Evolutionary conservation across 2,113 vertebrate genomes (phyloP), one percentile per base, ranked within the genome.

Genomic region (Hemiprocne comata): DNA sequence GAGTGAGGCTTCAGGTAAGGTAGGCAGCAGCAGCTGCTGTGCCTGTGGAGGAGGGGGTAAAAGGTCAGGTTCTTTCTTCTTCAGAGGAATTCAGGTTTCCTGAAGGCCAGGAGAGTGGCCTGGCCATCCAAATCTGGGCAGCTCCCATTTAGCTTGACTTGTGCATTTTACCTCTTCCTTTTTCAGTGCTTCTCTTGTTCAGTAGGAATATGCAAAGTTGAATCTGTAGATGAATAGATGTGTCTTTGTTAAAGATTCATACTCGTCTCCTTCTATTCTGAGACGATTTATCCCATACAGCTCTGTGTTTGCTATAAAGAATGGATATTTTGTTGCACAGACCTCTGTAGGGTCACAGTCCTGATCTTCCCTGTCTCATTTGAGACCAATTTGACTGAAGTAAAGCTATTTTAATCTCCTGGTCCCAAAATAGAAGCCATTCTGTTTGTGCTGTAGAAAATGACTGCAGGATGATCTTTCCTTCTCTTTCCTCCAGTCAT

Each of bases 331-430:
- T 3, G 0, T 93, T 92, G 55, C 79, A 74, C 58, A 66, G n/a
- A 73, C 46, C 61, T 87, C 53, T 0, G 0, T 55, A 54, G 29
- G 44, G 53, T 86, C 66, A 74, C 73, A 69, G 11, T 92, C 65
- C 85, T 94, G 78, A 69, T 93, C 73, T 81, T 94, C 25, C 50
- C 58, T 73, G n/a, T 79, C 51, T 91, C 13, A 1, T 79, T 85
- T 0, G 8, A 91, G 61, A 82, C 62, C 9, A 5, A 61, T 97
- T 90, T 95, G 70, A 87, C 66, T 84, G 69, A 93, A 86, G 57
- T 75, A 95, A 92, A 92, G 83, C 95, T 96, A 96, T 96, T 96
- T 94, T 94, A 96, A 95, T 94, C 95, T 90, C 51, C 62, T 51
- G 18, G 20, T 93, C 90, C 62, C 58, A 87, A 90, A 97, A 96